phyloP scores from a whole-genome alignment of 2,113 vertebrate genomes.

The Hassar affinis region DNA sequence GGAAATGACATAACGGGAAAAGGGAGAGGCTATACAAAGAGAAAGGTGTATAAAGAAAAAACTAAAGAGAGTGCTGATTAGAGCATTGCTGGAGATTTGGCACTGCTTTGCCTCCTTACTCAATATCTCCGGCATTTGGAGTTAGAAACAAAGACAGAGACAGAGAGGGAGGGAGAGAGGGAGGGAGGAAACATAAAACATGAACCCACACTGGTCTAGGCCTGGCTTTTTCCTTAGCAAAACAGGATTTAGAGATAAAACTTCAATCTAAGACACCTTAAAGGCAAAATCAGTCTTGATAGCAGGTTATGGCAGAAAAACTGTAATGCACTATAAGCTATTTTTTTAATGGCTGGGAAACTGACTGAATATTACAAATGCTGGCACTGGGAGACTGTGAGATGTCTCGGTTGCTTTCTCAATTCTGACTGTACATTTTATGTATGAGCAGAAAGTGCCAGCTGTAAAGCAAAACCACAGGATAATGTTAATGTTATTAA shows the following conservation, averaged over 20 bases:
- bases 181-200: not conserved
- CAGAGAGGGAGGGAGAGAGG: not conserved
- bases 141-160: constrained; percentile 15
- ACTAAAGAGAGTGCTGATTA: not conserved
- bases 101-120: constrained; percentile 11
- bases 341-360: not conserved
- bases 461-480: not conserved
- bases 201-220: not conserved
- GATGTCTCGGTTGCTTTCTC: not conserved
- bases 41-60: constrained; percentile 16
- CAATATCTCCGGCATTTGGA: constrained; percentile 12
- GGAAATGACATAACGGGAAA: not conserved
- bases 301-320: not conserved
- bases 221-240: not conserved
- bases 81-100: constrained; percentile 1
- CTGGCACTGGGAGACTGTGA: not conserved
- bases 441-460: not conserved
- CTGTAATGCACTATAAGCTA: not conserved
- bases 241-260: not conserved
- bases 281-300: not conserved
- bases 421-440: not conserved
- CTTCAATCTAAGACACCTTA: not conserved
- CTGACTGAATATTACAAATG: not conserved
- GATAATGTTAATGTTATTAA: not conserved
- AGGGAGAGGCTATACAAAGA: constrained; percentile 25